Base-by-base conservation (phyloP, 2,888 invertebrate species). In the Mimumesa dahlbomi region DNA sequence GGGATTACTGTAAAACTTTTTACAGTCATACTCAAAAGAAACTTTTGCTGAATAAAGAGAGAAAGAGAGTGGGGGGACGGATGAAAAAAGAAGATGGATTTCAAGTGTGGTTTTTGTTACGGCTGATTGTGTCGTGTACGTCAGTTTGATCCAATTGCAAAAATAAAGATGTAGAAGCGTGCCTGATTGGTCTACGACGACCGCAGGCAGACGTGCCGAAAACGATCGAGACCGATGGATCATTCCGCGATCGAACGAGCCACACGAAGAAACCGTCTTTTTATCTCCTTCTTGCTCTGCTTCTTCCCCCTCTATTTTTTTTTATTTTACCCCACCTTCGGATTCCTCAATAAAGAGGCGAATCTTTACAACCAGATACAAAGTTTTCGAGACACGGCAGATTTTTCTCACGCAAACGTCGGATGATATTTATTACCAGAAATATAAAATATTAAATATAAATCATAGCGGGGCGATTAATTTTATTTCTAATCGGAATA, bases 161-260 rank as follows among this genome's bases (percentile, higher is more conserved):
- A 57, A 57, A 57, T 57, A 57, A 64, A 57, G 43, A 25, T 36
- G 2, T n/a, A 36, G 36, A 42, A 43, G 25, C 21, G 25, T 22
- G 19, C 22, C 22, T 56, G 63, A 45, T 45, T 52, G 52, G 45
- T 52, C 34, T 25, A 29, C 22, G 36, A 63, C 42, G 34, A 66
- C 66, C 66, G 61, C 66, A 66, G 31, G 42, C 16, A 13, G 53
- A 61, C 65, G 65, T 66, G 53, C 13, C 53, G 48, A 61, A 66
- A 66, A 66, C 7, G 38, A 42, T 40, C 34, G 48, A 6, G 34
- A 16, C n/a, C n/a, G 14, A 31, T 42, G 31, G 34, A 2, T 19
- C 13, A 48, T 29, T 49, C 34, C 18, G 19, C n/a, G 9, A 16
- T 19, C n/a, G 11, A 14, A 34, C 49, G 34, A 31, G 49, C 19